Conservation (phyloP, 2,888 invertebrate genomes). For the Cheilosia impressa region DNA sequence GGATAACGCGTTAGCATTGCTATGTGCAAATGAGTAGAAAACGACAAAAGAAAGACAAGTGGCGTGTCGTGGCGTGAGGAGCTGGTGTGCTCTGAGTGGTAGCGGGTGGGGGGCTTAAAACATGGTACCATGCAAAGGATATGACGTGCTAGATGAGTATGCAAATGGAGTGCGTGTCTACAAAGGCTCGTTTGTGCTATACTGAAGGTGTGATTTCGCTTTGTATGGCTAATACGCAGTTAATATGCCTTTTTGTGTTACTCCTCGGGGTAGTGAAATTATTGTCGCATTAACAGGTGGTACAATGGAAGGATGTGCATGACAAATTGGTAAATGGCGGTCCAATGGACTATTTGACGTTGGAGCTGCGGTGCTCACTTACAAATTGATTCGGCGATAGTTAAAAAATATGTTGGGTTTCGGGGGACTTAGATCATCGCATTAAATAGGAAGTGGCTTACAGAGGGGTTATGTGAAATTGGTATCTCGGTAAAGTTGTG, state of each 20-base stretch:
- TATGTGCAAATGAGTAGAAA: slow-evolving; percentile 56
- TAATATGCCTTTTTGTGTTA: slow-evolving; percentile 43
- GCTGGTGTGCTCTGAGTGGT: not conserved
- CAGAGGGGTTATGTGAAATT: too few species aligned
- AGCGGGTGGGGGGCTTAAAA: not conserved
- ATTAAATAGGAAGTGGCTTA: too few species aligned
- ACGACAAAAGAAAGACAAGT: slow-evolving; percentile 35
- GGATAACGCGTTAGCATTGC: slow-evolving; percentile 45
- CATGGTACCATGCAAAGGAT: slow-evolving; percentile 45
- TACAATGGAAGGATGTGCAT: not conserved
- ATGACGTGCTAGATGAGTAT: slow-evolving; percentile 47
- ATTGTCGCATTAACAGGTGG: slow-evolving; percentile 59
- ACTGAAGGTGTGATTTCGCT: slow-evolving; percentile 26
- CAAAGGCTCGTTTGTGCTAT: slow-evolving; percentile 1
- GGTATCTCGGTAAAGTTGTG: too few species aligned
- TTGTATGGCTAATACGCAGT: slow-evolving; percentile 35
- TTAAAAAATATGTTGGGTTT: too few species aligned
- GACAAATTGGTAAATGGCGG: not conserved
- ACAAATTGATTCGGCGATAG: too few species aligned
- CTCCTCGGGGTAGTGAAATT: slow-evolving; percentile 32
- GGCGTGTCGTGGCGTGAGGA: not conserved
- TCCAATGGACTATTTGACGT: not conserved
- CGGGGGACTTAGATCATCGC: too few species aligned
- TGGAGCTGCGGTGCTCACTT: not conserved
- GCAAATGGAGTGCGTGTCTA: slow-evolving; percentile 53